Conservation (phyloP, 2,797 vertebrate species). For the Todus mexicanus region DNA sequence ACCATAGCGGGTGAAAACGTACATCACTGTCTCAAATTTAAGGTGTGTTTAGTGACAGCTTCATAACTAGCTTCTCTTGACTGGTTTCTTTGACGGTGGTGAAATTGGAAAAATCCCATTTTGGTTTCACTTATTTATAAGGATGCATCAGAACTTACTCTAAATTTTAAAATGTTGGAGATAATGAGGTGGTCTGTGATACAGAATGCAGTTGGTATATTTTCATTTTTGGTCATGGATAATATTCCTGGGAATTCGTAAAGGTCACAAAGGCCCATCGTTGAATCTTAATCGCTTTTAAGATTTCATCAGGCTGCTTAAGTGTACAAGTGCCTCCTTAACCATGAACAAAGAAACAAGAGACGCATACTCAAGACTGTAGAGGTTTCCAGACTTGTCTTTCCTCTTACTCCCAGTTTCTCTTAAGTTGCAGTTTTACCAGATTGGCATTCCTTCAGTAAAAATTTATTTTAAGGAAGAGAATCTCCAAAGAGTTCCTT, state of each 20-base stretch:
- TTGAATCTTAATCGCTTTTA: neutral
- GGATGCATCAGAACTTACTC: neutral
- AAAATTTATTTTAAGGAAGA: neutral
- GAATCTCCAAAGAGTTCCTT: neutral
- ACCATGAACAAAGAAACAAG: neutral
- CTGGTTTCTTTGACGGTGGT: neutral
- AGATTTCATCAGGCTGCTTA: neutral
- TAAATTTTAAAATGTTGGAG: neutral
- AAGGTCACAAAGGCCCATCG: neutral
- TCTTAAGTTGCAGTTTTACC: neutral
- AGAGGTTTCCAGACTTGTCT: neutral
- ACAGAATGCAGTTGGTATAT: neutral
- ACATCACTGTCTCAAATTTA: constrained; percentile 19
- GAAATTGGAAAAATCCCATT: neutral
- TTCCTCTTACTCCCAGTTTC: neutral
- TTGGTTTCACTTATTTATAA: neutral
- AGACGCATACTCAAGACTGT: neutral
- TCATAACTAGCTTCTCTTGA: neutral
- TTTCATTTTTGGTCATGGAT: neutral
- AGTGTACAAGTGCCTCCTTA: neutral
- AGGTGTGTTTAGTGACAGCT: neutral
- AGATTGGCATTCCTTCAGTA: neutral
- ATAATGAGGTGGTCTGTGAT: neutral
- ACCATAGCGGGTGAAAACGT: neutral
- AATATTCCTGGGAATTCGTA: neutral